Evolutionary conservation across 1,140 invertebrate genomes (phyloP).

Genomic region (Magallana angulata): DNA sequence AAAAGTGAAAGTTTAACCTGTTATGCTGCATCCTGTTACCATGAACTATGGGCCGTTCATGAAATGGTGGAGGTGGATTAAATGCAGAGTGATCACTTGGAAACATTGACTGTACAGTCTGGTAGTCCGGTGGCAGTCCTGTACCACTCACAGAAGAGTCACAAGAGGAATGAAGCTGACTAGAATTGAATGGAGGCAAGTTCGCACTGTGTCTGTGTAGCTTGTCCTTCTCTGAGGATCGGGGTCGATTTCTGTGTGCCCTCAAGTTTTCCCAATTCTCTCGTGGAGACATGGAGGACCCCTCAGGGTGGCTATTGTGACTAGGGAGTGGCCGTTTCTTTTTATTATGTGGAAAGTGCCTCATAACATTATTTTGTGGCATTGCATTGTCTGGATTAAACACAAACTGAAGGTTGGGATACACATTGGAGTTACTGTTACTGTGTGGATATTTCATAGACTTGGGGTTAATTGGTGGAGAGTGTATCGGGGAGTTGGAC

Average conservation of each 20-base stretch:
- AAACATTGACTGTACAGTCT: neutral
- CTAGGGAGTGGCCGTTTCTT: neutral
- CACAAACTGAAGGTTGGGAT: slow-evolving; percentile 3
- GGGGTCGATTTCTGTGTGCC: neutral
- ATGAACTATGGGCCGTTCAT: neutral
- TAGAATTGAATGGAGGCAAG: slow-evolving; percentile 39
- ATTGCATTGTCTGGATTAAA: slow-evolving; percentile 48
- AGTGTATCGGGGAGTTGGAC: slow-evolving; percentile 61
- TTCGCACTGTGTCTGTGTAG: neutral
- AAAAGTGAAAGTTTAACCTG: neutral
- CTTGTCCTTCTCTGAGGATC: slow-evolving; percentile 13
- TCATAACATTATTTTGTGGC: neutral
- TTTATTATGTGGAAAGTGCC: neutral
- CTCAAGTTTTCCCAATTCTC: neutral
- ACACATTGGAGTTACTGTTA: slow-evolving; percentile 16
- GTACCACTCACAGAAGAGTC: slow-evolving; percentile 37
- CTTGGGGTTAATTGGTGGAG: slow-evolving; percentile 56
- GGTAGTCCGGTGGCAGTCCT: neutral
- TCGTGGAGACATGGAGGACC: neutral
- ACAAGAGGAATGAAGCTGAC: slow-evolving; percentile 39
- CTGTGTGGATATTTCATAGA: slow-evolving; percentile 40
- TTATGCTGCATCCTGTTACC: slow-evolving; percentile 3
- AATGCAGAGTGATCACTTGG: slow-evolving; percentile 39
- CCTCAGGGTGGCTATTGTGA: slow-evolving; percentile 3
- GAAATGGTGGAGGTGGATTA: slow-evolving; percentile 27